A percentile compares a stretch with the other conserved stretches of the same genome.
Evolutionary conservation across 2,797 vertebrate genomes (phyloP).

Genomic region (Carduelis carduelis): DNA sequence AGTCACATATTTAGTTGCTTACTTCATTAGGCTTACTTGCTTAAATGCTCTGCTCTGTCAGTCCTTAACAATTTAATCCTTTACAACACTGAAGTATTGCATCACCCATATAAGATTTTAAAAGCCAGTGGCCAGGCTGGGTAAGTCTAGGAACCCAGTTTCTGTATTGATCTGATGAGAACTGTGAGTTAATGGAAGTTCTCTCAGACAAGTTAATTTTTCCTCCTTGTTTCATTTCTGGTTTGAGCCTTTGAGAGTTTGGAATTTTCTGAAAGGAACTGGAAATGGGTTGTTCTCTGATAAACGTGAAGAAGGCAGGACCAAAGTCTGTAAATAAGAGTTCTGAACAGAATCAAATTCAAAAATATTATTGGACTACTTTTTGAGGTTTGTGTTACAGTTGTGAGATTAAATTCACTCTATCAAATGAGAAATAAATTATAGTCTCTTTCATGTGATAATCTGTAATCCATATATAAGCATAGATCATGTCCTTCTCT

Average conservation of each 20-base stretch:
- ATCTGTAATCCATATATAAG: neutral
- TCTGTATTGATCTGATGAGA: neutral
- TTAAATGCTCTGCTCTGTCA: neutral
- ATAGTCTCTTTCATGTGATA: rapidly evolving
- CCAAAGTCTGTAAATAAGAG: neutral
- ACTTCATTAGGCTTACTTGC: neutral
- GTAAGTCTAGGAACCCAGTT: neutral
- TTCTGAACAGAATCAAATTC: neutral
- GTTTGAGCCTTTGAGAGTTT: neutral
- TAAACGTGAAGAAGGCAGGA: neutral
- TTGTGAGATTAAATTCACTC: neutral
- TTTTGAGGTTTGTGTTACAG: neutral
- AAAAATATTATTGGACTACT: neutral
- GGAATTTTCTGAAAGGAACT: neutral
- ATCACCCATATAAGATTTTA: neutral
- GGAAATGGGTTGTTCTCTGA: neutral
- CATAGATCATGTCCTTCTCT: neutral
- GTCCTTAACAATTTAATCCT: conserved; percentile 33
- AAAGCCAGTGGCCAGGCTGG: neutral
- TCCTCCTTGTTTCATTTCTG: neutral
- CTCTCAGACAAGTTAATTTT: neutral
- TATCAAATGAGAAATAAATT: neutral
- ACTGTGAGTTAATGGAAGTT: neutral
- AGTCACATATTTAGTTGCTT: conserved; percentile 28
- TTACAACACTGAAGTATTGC: neutral